These are phyloP conservation scores for Botia kubotai DNA, from an alignment of 2,797 vertebrate species.

Conservation along the genomic window DNA sequence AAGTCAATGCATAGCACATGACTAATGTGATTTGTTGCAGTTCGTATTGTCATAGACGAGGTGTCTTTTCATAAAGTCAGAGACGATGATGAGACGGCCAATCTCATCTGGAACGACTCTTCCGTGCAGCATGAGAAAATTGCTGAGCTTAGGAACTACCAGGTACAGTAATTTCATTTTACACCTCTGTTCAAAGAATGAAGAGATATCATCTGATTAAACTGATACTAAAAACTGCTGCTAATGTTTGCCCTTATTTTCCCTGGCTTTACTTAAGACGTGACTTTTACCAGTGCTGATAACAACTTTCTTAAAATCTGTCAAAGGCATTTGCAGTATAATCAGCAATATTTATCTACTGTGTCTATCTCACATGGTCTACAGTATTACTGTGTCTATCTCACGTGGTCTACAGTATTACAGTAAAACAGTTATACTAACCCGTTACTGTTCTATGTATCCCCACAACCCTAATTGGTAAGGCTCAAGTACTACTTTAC, in stretches of 20 bases:
- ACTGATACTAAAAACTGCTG: neutral
- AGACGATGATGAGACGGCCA: conserved; percentile 95
- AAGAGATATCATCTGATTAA: neutral
- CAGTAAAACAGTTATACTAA: neutral
- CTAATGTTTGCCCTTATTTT: neutral
- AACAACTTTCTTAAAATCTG: neutral
- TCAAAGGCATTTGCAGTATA: neutral
- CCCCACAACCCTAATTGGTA: no score
- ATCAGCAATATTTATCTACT: neutral
- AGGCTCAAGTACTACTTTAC: no score
- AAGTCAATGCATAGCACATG: conserved; percentile 39
- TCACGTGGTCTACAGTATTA: neutral
- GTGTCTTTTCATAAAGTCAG: conserved; percentile 90
- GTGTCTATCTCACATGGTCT: neutral
- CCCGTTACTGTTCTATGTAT: no score
- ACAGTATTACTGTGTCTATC: neutral
- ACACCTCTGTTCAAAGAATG: conserved; percentile 17
- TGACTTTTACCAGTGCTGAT: neutral
- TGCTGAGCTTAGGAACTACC: conserved; percentile 95
- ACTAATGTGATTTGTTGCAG: conserved; percentile 70
- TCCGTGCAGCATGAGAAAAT: conserved; percentile 98
- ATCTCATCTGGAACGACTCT: conserved; percentile 97
- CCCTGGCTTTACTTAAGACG: conserved; percentile 3
- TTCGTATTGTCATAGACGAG: conserved; percentile 90
- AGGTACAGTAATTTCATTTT: conserved; percentile 76